Evolutionary conservation across 2,113 vertebrate genomes (phyloP), one percentile per base, ranked within the genome.

Genomic region (Pollachius pollachius): DNA sequence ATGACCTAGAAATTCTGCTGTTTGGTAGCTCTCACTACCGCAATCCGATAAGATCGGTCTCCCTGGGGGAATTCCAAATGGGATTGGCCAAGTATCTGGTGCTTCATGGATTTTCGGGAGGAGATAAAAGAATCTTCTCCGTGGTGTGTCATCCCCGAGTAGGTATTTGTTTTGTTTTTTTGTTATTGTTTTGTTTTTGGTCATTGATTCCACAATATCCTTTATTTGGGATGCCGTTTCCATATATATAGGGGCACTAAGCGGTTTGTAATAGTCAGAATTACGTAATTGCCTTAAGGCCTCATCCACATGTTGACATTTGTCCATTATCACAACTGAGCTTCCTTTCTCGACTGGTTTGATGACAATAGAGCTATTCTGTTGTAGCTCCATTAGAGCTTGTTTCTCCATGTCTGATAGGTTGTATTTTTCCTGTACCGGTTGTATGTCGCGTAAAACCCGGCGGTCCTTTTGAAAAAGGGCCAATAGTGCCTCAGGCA

Each of bases 21-120:
- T 15, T 2, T 7, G 1, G n/a, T 66, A 66, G 1, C 34, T 54
- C 1, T 52, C 41, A 6, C 65, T 54, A 23, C 1, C 8, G 0
- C 41, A 54, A 5, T 67, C 65, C 8, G 65, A 67, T 2, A 67
- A 15, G 0, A 67, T 67, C 1, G 65, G 65, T 3, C 65, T 2
- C 1, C 64, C 64, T 8, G 64, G 64, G 2, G 64, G 64, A 15
- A 66, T 52, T 18, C 11, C 41, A 52, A 15, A 17, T 0, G 64
- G 64, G 17, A 6, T 52, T 4, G 13, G n/a, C 64, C 64, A 66
- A 0, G 30, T 48, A 9, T 4, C 12, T 54, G 48, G 41, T 12
- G 19, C n/a, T 21, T 23, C 23, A 1, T 67, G 67, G 1, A 67
- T 62, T 18, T 73, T 62, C 1, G 65, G 65, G 5, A 73, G 25